These are phyloP conservation scores for Pontoporia blainvillei DNA, from an alignment of 2,113 vertebrate genomes.

Conservation along the genomic window DNA sequence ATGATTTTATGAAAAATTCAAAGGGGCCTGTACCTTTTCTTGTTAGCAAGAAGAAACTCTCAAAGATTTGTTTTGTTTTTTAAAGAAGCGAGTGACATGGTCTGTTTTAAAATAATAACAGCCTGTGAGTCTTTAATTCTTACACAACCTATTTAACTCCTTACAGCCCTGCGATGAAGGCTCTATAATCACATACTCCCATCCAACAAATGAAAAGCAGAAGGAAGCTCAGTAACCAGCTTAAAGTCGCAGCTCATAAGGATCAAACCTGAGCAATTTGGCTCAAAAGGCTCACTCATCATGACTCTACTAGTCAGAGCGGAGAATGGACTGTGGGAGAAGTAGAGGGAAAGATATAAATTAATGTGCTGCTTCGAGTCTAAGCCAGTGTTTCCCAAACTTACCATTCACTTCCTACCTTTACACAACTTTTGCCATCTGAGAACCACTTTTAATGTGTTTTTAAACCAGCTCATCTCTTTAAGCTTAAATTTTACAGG, in stretches of 20 bases:
- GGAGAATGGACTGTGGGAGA: background rate
- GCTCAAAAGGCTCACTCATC: background rate
- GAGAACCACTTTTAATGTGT: background rate
- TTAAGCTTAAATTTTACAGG: background rate
- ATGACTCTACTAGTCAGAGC: fast-evolving
- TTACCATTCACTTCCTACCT: background rate
- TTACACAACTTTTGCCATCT: background rate
- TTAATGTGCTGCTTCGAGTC: background rate
- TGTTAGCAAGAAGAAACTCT: background rate
- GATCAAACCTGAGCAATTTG: background rate
- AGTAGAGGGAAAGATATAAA: background rate
- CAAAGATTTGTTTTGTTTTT: background rate
- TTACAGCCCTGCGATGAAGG: background rate
- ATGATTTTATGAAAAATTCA: background rate
- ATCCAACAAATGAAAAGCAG: background rate
- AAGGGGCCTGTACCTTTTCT: background rate
- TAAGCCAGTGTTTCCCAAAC: background rate
- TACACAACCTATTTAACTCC: background rate
- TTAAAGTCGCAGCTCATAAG: background rate
- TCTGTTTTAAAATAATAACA: background rate
- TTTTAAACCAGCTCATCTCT: background rate
- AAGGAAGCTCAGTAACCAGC: background rate
- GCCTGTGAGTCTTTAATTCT: background rate
- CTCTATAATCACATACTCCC: background rate
- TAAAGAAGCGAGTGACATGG: background rate